Conservation (phyloP, 1,140 invertebrate genomes). For the Polypedilum pembai region DNA sequence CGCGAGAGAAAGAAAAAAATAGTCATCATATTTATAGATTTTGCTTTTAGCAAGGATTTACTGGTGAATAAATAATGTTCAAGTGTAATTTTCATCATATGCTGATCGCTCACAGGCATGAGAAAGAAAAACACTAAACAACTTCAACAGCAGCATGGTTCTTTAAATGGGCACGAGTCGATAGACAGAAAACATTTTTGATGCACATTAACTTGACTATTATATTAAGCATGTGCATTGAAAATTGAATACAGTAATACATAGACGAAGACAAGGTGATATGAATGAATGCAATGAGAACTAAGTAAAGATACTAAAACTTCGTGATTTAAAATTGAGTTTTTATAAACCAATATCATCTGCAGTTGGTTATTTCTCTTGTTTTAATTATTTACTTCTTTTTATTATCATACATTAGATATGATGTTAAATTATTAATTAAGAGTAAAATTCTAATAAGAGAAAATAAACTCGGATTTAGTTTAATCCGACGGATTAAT, state of each 20-base stretch:
- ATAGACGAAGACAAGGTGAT: neutral
- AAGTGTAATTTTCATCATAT: neutral
- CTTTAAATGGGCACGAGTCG: slow-evolving; percentile 7
- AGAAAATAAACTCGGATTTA: no score
- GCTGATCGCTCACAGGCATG: neutral
- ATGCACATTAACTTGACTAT: slow-evolving; percentile 6
- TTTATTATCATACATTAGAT: no score
- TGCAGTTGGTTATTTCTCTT: no score
- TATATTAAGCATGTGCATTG: slow-evolving; percentile 5
- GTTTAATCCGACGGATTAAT: no score
- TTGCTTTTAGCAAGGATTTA: neutral
- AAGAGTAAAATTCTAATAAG: no score
- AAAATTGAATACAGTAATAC: neutral
- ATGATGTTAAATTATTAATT: no score
- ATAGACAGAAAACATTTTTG: neutral
- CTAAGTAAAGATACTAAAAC: neutral
- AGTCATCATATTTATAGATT: no score
- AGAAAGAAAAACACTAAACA: neutral
- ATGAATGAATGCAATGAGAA: neutral
- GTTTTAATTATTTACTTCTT: no score
- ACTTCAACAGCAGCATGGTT: neutral
- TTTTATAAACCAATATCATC: no score
- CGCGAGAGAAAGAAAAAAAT: no score
- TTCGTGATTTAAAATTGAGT: neutral
- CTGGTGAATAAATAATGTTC: neutral